These are phyloP conservation scores for Drosophila pandora DNA, from an alignment of 1,140 invertebrate genomes.

Conservation along the genomic window DNA sequence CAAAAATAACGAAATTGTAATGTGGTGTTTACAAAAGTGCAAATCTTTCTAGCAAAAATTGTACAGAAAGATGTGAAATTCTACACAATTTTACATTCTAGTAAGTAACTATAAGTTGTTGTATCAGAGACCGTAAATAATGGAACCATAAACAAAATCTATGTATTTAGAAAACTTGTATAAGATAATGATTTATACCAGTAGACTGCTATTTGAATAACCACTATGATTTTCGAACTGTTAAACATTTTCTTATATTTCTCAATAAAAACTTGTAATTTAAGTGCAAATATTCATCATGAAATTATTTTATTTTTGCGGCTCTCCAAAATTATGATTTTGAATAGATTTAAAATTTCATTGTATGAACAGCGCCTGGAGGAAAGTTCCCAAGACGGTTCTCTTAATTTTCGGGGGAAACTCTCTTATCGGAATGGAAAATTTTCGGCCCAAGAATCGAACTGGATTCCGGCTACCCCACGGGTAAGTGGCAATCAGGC, in stretches of 20 bases:
- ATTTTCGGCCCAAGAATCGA: constrained; percentile 41
- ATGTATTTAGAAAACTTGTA: constrained; percentile 2
- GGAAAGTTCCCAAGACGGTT: constrained; percentile 14
- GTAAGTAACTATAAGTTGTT: constrained; percentile 1
- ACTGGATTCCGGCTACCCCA: constrained; percentile 36
- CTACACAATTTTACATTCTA: constrained; percentile 2
- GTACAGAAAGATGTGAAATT: background rate
- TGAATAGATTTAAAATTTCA: background rate
- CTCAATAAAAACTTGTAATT: constrained; percentile 4
- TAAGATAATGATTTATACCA: constrained; percentile 4
- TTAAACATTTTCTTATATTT: constrained; percentile 3
- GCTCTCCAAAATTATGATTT: no score
- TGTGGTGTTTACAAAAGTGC: constrained; percentile 29
- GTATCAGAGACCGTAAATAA: constrained; percentile 4
- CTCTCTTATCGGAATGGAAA: constrained; percentile 64
- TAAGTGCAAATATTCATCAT: background rate
- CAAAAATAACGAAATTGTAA: constrained; percentile 18
- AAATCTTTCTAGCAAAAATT: constrained; percentile 12
- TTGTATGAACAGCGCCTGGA: constrained; percentile 13
- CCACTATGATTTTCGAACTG: constrained; percentile 4
- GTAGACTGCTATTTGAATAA: constrained; percentile 6
- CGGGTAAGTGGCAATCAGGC: constrained; percentile 25
- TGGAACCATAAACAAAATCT: background rate
- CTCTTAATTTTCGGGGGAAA: constrained; percentile 24
- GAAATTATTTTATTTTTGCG: background rate